Evolutionary conservation across 1,140 invertebrate species (phyloP).

Genomic region (Halyomorpha halys): DNA sequence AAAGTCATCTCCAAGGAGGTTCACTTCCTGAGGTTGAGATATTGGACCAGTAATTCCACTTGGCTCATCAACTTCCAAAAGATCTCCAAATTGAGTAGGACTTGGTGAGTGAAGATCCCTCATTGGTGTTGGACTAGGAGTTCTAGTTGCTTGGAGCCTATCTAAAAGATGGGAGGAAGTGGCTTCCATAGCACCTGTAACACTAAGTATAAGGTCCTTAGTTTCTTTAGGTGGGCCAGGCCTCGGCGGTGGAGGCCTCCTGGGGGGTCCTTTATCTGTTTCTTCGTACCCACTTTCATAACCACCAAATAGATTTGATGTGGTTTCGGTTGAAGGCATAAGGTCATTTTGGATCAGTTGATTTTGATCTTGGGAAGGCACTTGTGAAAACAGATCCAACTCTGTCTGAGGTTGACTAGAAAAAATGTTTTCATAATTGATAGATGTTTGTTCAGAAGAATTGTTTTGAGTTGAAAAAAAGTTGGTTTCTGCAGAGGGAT

Average conservation of each 20-base stretch:
- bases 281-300: conserved; percentile 31
- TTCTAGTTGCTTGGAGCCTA: conserved; percentile 66
- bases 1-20: conserved; percentile 31
- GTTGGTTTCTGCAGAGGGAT: conserved; percentile 28
- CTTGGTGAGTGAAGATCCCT: conserved; percentile 67
- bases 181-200: conserved; percentile 79
- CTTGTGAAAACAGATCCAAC: background rate
- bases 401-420: conserved; percentile 11
- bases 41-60: conserved; percentile 26
- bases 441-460: conserved; percentile 11
- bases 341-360: conserved; percentile 20
- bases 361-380: background rate
- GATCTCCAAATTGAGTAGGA: conserved; percentile 64
- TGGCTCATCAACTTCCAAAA: conserved; percentile 45
- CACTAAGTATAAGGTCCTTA: conserved; percentile 71
- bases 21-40: conserved; percentile 28
- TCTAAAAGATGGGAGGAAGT: conserved; percentile 72
- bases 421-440: conserved; percentile 30
- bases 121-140: conserved; percentile 70
- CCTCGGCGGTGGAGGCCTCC: conserved; percentile 40
- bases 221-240: conserved; percentile 57
- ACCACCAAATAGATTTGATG: background rate
- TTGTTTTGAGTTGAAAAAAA: conserved; percentile 23
- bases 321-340: conserved; percentile 18
- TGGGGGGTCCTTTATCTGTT: conserved; percentile 29